Base-by-base conservation (phyloP, 2,797 vertebrate species). In the Labroides dimidiatus region DNA sequence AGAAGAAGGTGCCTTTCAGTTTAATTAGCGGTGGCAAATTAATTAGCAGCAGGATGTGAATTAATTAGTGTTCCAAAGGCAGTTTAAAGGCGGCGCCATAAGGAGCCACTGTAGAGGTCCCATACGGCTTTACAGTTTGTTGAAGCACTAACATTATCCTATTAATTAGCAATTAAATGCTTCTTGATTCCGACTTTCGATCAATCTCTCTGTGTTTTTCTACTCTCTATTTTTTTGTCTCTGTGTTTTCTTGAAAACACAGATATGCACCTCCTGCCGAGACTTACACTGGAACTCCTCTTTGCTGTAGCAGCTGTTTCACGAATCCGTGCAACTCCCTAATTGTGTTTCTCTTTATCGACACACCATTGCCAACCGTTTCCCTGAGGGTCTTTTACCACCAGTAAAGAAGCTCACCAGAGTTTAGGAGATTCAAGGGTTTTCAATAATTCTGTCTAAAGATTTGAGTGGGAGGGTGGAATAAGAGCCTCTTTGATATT, bases 21-120 rank as follows among this genome's bases (percentile, higher is more conserved):
- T 92, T 92, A 93, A 93, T 94, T 92, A 93, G 89, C 50, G 53
- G 72, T 81, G 84, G 82, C 88, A 89, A 91, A 92, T 92, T 91
- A 93, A 94, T 94, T 93, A 93, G 87, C 75, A 74, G 82, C 88
- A 81, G 87, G 89, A 89, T 89, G 77, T 87, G 89, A 92, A 90
- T 92, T 91, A 93, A 93, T 94, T 92, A 90, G 86, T 72, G 80
- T 80, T 89, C 81, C 85, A 84, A 77, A 87, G 71, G 72, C 83
- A 75, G 77, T 88, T 86, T 86, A 80, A 86, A 87, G 83, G 72
- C 81, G 69, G 66, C 5, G 70, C 80, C 82, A 85, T 82, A 83
- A 82, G 86, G 75, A 85, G 78, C 80, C 66, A 50, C 75, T 65
- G 58, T 57, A 57, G 73, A 80, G 79, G 75, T 88, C 90, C 85